Conservation (phyloP, 35 echinoderm and acorn worm genomes). For the Apostichopus californicus region DNA sequence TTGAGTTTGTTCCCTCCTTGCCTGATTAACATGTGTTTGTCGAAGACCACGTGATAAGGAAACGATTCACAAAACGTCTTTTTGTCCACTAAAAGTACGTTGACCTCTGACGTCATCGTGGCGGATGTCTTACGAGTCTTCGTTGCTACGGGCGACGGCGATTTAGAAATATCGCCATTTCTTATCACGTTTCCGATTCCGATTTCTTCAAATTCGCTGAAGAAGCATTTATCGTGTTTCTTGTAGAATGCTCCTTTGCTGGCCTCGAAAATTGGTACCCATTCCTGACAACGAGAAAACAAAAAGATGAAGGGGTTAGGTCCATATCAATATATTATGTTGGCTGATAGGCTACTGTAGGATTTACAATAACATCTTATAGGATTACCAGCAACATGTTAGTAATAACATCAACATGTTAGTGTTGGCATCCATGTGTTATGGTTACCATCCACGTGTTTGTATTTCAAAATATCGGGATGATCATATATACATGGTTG, state of each 20-base stretch:
- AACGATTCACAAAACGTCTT: constrained; percentile 78
- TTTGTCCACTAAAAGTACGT: constrained; percentile 60
- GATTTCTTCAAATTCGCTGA: constrained; percentile 29
- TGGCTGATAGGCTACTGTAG: too few species aligned
- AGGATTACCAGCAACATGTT: too few species aligned
- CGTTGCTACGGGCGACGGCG: not conserved
- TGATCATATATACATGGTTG: too few species aligned
- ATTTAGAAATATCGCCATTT: not conserved
- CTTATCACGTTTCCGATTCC: not conserved
- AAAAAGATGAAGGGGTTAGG: too few species aligned
- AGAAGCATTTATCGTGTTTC: not conserved
- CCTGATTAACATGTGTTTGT: constrained; percentile 63
- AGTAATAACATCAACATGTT: too few species aligned
- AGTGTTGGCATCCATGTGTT: too few species aligned
- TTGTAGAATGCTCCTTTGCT: constrained; percentile 39
- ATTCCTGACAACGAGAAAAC: constrained; percentile 33
- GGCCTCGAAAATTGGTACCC: constrained; percentile 48
- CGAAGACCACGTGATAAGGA: constrained; percentile 89
- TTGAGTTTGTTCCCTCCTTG: constrained; percentile 71
- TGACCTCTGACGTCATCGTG: not conserved
- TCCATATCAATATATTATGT: too few species aligned
- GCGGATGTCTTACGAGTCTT: too few species aligned
- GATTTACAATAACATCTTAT: too few species aligned
- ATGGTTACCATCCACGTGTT: too few species aligned
- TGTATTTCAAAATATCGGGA: too few species aligned